Evolutionary conservation across 2,113 vertebrate species (phyloP), one percentile per base, ranked within the genome.

Genomic region (Notothenia rossii): DNA sequence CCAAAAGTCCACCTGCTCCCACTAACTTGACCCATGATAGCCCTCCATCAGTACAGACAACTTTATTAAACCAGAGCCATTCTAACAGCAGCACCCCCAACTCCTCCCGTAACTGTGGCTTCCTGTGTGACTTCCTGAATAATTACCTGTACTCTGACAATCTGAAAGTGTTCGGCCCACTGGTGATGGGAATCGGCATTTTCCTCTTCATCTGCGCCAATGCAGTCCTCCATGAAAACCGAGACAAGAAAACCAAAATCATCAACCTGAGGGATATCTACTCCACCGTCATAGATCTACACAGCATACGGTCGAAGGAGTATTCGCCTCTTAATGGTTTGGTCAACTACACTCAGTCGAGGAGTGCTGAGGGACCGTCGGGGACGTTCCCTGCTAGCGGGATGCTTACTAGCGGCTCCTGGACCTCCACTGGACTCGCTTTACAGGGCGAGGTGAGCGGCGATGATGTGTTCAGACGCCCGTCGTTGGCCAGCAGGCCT

Each of bases 171-270:
- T 95, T 98, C 1, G 98, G 98, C 4, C 98, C 98, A 5, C 94
- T 99, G 75, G 98, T 98, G 90, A 99, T 99, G 98, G 98, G 98
- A 17, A 97, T 99, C 0, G 98, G 98, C 77, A 99, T 99, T 92
- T 99, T 99, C 89, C 97, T 99, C 48, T 99, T 99, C 90, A 99
- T 99, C 87, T 99, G 98, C 5, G 98, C 98, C 92, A 99, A 99
- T 10, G 98, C 98, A 0, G 98, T 99, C 59, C 94, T 99, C 71
- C 98, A 99, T 0, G 98, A 99, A 88, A 98, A 99, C 89, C 95
- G 98, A 0, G 98, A 99, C 95, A 97, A 96, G 91, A 98, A 98
- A 93, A 99, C 98, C 55, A 99, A 99, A 93, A 95, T 99, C 91
- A 99, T 99, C 85, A 98, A 99, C 91, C 91, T 99, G 82, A 93